Evolutionary conservation across 2,797 vertebrate genomes (phyloP).

Genomic region (Harpagifer antarcticus): DNA sequence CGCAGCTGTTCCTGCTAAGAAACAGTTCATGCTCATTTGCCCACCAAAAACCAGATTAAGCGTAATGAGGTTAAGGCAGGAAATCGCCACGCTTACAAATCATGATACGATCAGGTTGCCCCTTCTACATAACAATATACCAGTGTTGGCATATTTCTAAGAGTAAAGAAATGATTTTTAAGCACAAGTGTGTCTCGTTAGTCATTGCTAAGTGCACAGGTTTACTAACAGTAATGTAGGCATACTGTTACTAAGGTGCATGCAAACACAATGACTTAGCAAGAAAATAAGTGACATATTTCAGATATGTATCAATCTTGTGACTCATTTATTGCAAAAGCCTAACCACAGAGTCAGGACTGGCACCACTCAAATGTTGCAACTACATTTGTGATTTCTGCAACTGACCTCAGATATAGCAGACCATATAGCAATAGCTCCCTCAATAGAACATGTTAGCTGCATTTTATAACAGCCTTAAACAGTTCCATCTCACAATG

Average conservation of each 20-base stretch:
- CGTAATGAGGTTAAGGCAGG: not conserved
- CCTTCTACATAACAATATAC: too few relatives aligned
- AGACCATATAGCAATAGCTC: not conserved
- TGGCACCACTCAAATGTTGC: not conserved
- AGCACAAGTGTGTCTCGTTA: not conserved
- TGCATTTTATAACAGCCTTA: not conserved
- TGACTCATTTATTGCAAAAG: not conserved
- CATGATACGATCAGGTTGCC: not conserved
- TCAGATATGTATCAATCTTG: not conserved
- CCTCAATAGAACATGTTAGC: not conserved
- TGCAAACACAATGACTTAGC: not conserved
- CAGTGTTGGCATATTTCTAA: not conserved
- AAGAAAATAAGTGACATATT: not conserved
- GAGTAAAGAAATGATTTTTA: not conserved
- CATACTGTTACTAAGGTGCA: not conserved
- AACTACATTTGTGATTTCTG: constrained; percentile 9
- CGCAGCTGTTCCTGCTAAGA: not conserved
- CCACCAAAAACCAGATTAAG: not conserved
- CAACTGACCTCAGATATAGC: not conserved
- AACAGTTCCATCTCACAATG: not conserved
- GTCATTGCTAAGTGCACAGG: not conserved
- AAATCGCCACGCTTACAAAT: not conserved
- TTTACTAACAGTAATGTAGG: not conserved
- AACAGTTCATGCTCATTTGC: not conserved
- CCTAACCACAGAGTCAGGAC: not conserved